Conservation (phyloP, 2,113 vertebrate species). For the Phrynosoma blainvillii region DNA sequence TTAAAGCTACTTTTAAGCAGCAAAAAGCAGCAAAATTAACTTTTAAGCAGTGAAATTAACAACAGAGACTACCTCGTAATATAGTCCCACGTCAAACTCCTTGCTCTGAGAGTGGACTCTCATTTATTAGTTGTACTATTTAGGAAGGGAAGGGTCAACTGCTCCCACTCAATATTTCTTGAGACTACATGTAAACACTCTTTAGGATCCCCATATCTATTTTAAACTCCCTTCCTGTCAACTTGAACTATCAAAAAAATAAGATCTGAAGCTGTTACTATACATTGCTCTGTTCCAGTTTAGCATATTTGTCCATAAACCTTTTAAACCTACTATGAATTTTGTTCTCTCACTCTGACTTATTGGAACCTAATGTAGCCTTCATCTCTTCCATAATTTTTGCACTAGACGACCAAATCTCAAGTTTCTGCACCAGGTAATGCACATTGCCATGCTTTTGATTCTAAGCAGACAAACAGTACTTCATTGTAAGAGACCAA, state of each 20-base stretch:
- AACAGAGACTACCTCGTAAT: background rate
- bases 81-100: background rate
- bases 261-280: background rate
- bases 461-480: slow-evolving; percentile 10
- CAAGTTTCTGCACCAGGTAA: background rate
- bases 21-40: background rate
- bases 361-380: background rate
- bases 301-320: background rate
- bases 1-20: background rate
- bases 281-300: too few species aligned
- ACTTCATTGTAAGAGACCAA: background rate
- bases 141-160: background rate
- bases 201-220: background rate
- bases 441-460: background rate
- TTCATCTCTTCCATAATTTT: background rate
- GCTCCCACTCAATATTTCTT: background rate
- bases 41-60: too few species aligned
- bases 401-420: background rate
- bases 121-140: too few species aligned
- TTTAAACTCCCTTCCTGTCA: too few species aligned
- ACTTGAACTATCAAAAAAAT: background rate
- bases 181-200: background rate
- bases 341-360: background rate
- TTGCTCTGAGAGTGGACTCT: background rate
- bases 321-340: background rate